Evolutionary conservation across 2,888 invertebrate genomes (phyloP), one percentile per base, ranked within the genome.

Genomic region (Acleris emargana): DNA sequence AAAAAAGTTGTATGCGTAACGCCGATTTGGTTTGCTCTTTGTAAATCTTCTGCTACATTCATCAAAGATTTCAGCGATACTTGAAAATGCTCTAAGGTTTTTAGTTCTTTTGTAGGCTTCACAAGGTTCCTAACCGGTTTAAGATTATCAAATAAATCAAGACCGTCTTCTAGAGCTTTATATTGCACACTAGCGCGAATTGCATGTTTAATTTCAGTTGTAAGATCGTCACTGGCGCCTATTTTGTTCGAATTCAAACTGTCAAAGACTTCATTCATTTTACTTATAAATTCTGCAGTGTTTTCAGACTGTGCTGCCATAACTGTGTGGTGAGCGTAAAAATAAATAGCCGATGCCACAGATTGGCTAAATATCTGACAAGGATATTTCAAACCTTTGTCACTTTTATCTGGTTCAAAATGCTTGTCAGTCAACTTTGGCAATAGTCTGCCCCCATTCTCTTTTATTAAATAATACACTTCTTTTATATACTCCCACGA

Each of bases 391-490:
- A 43, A 3, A n/a, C 28, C 20, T 28, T n/a, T 53, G 5, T 53
- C 32, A 32, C 47, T 32, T 5, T 13, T 47, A 38, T 47, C 47
- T 3, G 28, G 20, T 38, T 47, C n/a, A 20, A 61, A 20, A 47
- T 61, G 61, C 22, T 61, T 32, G 17, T 49, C 53, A 38, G n/a
- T 49, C 13, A 61, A 61, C 32, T 61, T 61, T 18, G 61, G 5
- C n/a, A 58, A 20, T 22, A 61, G 7, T 4, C 13, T 47, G 6
- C 47, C 11, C 6, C 22, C 53, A 11, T 32, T 32, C n/a, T 47
- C 38, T 6, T 61, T 53, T 22, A 54, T 53, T 13, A 54, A 20
- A n/a, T 32, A 11, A 22, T 61, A 54, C 2, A 47, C 53, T 45
- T 22, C 20, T 47, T 61, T 53, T 9, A 61, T 6, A 61, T 54